Base-by-base conservation (phyloP, 37 sponge, comb jelly and placozoan species). In the Theonella swinhoei region DNA sequence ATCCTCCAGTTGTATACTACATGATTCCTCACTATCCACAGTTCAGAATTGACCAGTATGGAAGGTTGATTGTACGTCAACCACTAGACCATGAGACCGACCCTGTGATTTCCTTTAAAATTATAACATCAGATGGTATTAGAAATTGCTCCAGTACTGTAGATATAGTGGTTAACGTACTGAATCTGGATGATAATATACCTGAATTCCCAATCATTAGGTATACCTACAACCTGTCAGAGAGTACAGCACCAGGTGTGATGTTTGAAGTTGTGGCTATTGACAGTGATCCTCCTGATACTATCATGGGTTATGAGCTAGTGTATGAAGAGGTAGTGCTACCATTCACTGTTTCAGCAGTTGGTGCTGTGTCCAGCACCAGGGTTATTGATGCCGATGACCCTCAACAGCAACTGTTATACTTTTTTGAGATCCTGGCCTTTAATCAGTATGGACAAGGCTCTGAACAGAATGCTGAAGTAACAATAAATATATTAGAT, bases 131-230 rank as follows among this genome's bases (percentile, higher is more conserved):
- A 8, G 93, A 93, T 72, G 80, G 83, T 11, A 40, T 75, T 31
- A 65, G 34, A 47, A 83, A 83, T 37, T 83, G 84, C 58, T 74
- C 65, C 23, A 34, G n/a, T 29, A 37, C 58, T 47, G 84, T 74
- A 20, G 37, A 32, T 2, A 71, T 94, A 36, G 54, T 26, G 29
- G 76, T 94, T 9, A 73, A 22, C 29, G 74, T 94, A 5, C 25
- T 76, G 4, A 88, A 94, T 42, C 1, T 82, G 0, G 87, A 94
- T 78, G 94, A 94, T 29, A 75, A 72, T 39, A 28, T 42, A 19
- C 95, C 95, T 2, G 62, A 40, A 9, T 83, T 93, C 42, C 2
- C 34, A 2, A 8, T 58, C 20, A 19, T 23, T 2, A 35, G 7
- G 9, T 80, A 90, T 38, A 29, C 19, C 31, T 81, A 75, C 62